These are phyloP conservation scores for Bufotes viridis DNA, from an alignment of 2,797 vertebrate species.

Conservation along the genomic window DNA sequence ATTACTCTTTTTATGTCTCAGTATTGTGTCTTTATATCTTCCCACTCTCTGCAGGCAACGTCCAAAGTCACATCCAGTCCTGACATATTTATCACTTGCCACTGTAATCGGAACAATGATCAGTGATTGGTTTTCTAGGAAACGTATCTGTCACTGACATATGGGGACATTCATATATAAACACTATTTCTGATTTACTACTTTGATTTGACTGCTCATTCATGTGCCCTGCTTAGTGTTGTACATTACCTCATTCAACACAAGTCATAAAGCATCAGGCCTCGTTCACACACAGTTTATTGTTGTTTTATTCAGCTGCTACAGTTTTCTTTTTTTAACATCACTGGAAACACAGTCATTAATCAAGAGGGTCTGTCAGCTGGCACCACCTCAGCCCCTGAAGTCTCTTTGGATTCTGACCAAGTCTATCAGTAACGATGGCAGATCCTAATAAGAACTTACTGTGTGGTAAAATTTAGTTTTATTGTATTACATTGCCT, in stretches of 20 bases:
- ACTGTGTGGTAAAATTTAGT: too few relatives aligned
- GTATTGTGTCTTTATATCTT: conserved; percentile 11
- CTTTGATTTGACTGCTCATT: conserved; percentile 16
- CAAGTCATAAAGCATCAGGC: neutral
- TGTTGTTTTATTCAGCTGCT: neutral
- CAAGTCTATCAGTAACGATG: too few relatives aligned
- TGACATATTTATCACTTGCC: conserved; percentile 56
- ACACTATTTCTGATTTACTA: conserved; percentile 49
- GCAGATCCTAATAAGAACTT: too few relatives aligned
- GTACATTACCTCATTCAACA: neutral
- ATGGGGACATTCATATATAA: conserved; percentile 38
- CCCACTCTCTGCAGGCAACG: neutral
- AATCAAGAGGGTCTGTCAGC: too few relatives aligned
- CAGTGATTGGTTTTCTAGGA: conserved; percentile 58
- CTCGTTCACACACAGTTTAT: neutral
- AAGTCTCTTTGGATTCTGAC: too few relatives aligned
- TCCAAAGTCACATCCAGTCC: neutral
- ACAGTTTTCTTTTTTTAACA: neutral
- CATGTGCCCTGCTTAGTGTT: neutral
- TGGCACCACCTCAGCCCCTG: too few relatives aligned
- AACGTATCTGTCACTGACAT: conserved; percentile 39
- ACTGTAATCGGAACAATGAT: conserved; percentile 52
- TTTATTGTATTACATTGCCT: too few relatives aligned
- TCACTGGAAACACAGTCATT: neutral
- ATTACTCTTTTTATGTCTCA: neutral